Base-by-base conservation (phyloP, 2,888 invertebrate species). In the Melinopterus prodromus region DNA sequence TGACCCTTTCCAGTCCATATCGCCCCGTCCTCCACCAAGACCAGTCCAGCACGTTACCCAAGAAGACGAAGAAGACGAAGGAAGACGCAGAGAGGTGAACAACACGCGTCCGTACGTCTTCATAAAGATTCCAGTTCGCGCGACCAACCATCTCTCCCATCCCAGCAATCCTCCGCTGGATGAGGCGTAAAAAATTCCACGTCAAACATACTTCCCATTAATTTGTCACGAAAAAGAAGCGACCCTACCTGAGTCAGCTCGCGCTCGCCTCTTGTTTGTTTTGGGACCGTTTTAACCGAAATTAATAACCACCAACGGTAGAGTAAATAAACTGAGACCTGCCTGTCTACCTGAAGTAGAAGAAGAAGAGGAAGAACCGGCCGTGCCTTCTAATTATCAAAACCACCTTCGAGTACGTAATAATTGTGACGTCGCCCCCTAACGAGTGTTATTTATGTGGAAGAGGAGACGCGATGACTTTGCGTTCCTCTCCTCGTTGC, bases 171-270 rank as follows among this genome's bases (percentile, higher is more conserved):
- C 3, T 26, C 79, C 79, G 36, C n/a, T 35, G 74, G 35, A n/a
- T 35, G 74, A 74, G 37, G 74, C 83, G 83, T 81, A 82, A 79
- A 82, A 83, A 82, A 82, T 82, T 82, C 82, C 79, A 81, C 82
- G 81, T 79, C 80, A 82, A 81, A 82, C 80, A 79, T 80, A 82
- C 83, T 81, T 53, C 80, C 81, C 82, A 81, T 83, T 83, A 83
- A 83, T 82, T 82, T 81, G 83, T 82, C 74, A 74, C 36, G 74
- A 74, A n/a, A 74, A 74, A 37, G 37, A 35, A 74, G 37, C 35
- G 37, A 37, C 36, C 35, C 74, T 35, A 74, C 74, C 35, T 71
- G n/a, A 74, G 37, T 36, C 74, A n/a, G 37, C 74, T 37, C 37
- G 74, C 37, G 36, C 74, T 35, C 36, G 36, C 35, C 16, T 16